phyloP scores from a whole-genome alignment of 2,113 vertebrate genomes.

The Morone chrysops region DNA sequence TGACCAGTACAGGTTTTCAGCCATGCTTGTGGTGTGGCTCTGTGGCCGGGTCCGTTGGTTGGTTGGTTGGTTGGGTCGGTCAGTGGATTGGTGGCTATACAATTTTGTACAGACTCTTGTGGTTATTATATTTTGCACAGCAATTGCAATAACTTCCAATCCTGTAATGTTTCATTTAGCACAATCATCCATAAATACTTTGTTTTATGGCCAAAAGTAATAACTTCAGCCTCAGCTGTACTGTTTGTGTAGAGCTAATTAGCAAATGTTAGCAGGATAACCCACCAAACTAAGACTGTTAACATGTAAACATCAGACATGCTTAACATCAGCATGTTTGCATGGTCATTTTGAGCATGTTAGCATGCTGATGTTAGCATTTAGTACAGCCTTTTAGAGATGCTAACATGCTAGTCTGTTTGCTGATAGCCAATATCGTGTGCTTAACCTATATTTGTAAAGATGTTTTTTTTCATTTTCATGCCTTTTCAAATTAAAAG shows the following conservation, averaged over 20 bases:
- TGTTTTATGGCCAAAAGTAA: too few relatives aligned
- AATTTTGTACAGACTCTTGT: not conserved
- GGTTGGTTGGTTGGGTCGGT: not conserved
- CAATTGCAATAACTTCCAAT: too few relatives aligned
- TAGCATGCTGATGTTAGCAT: not conserved
- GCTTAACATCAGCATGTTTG: not conserved
- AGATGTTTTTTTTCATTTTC: not conserved
- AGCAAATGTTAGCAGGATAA: not conserved
- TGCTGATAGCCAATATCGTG: not conserved
- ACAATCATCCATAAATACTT: too few relatives aligned
- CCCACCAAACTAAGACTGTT: not conserved
- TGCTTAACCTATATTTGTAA: not conserved
- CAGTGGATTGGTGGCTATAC: not conserved
- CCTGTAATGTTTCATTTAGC: too few relatives aligned
- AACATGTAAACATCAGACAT: not conserved
- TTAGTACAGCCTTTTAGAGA: not conserved
- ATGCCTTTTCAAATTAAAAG: not conserved
- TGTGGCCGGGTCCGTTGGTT: accelerated
- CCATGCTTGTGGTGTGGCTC: too few relatives aligned
- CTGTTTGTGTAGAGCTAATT: too few relatives aligned
- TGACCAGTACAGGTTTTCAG: not conserved
- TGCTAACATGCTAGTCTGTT: not conserved
- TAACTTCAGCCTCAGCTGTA: too few relatives aligned
- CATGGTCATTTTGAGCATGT: not conserved
- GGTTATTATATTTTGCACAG: too few relatives aligned